These are phyloP conservation scores for Drosophila obscura DNA, from an alignment of 1,140 invertebrate species.

Conservation along the genomic window DNA sequence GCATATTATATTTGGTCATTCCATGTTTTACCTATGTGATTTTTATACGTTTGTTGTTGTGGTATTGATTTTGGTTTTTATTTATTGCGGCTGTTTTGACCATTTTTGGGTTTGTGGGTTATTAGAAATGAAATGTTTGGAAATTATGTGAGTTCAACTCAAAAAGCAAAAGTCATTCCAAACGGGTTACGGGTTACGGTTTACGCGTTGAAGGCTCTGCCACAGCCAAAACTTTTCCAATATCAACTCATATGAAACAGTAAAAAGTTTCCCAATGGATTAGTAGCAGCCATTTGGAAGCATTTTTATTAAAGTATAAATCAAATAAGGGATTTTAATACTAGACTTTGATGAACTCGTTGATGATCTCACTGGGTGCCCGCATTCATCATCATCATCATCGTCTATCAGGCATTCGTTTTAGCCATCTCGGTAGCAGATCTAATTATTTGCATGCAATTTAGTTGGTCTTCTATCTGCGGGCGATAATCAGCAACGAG, in stretches of 20 bases:
- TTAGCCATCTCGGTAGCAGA: conserved; percentile 35
- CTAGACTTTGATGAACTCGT: conserved; percentile 27
- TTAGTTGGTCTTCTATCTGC: conserved; percentile 35
- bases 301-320: conserved; percentile 11
- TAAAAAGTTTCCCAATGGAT: conserved; percentile 12
- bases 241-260: conserved; percentile 11
- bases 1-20: conserved; percentile 78
- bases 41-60: conserved; percentile 48
- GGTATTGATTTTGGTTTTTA: conserved; percentile 64
- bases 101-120: conserved; percentile 59
- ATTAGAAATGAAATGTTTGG: conserved; percentile 57
- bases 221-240: conserved; percentile 49
- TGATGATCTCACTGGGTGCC: conserved; percentile 26
- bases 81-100: conserved; percentile 63
- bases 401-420: conserved; percentile 11
- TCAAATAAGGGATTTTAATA: conserved; percentile 7
- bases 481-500: conserved; percentile 35
- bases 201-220: conserved; percentile 40
- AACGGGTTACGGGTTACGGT: conserved; percentile 25
- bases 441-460: conserved; percentile 42
- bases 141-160: conserved; percentile 73
- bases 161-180: conserved; percentile 47
- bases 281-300: not conserved
- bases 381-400: conserved; percentile 6
- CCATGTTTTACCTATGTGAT: conserved; percentile 70